Conservation (phyloP, 1,140 invertebrate species). For the Panagrolaimus sp. region DNA sequence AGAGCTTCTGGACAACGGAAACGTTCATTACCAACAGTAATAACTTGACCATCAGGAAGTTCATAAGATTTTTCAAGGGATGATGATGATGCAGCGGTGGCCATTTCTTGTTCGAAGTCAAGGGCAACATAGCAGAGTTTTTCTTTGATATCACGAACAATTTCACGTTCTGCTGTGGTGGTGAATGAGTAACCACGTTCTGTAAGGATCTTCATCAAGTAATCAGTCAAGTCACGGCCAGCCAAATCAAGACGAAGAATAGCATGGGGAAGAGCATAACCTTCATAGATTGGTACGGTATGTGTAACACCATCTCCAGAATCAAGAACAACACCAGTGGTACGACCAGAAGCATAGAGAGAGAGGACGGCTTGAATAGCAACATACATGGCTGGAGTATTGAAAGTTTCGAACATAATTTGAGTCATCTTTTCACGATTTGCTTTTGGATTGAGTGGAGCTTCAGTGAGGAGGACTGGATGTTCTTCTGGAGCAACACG, state of each 20-base stretch:
- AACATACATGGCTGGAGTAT: conserved; percentile 62
- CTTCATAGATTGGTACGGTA: conserved; percentile 56
- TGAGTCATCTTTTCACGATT: conserved; percentile 90
- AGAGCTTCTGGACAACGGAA: conserved; percentile 94
- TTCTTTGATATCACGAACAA: conserved; percentile 79
- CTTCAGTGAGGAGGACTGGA: conserved; percentile 82
- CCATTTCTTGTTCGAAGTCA: conserved; percentile 91
- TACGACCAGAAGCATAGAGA: conserved; percentile 59
- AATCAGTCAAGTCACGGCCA: conserved; percentile 55
- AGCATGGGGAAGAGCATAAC: conserved; percentile 51
- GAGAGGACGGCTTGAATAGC: conserved; percentile 59
- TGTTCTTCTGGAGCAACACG: conserved; percentile 88
- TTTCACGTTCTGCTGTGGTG: conserved; percentile 71
- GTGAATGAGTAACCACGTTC: conserved; percentile 58
- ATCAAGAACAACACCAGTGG: conserved; percentile 59
- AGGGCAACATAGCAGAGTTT: conserved; percentile 71
- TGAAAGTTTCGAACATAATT: conserved; percentile 59
- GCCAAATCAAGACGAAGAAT: conserved; percentile 52
- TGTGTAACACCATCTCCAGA: conserved; percentile 60
- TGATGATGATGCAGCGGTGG: conserved; percentile 70
- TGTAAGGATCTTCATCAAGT: conserved; percentile 41
- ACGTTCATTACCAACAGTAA: conserved; percentile 91
- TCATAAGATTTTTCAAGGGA: conserved; percentile 63
- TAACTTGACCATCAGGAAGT: conserved; percentile 61
- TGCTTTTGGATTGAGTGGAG: conserved; percentile 83